Base-by-base conservation (phyloP, 2,797 vertebrate genomes). In the Siniperca scherzeri region DNA sequence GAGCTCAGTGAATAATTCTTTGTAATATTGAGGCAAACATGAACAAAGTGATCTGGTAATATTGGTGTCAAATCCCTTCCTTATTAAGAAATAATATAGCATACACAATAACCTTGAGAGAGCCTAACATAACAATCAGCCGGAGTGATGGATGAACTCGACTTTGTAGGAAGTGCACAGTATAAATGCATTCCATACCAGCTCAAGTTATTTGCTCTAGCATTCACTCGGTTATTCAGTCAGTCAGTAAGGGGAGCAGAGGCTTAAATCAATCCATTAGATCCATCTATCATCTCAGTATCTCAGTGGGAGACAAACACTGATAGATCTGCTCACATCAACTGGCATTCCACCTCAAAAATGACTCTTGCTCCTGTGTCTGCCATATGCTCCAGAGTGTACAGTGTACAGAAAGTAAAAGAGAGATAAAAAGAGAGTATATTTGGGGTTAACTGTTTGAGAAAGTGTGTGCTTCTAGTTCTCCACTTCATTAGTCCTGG, bases 231-330 rank as follows among this genome's bases (percentile, higher is more conserved):
- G 85, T 88, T 87, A 92, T 85, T 87, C 89, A 91, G 89, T 89
- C 88, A 89, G 87, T 89, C 91, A 83, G 88, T 70, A 70, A 88
- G 82, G 81, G 83, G 85, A 88, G 88, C 71, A 5, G 65, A 74
- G 87, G 83, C 90, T 91, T 93, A 92, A 94, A 94, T 94, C 89
- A 93, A 92, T 91, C 91, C 92, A 94, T 95, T 92, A 94, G 86
- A 92, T 87, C 84, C 93, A 94, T 95, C 93, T 92, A 88, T 95
- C 94, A 95, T 94, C 86, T 90, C 85, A 27, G 86, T 94, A 94
- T 95, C 94, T 92, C 89, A 78, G 91, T 62, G 74, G 91, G 91
- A 93, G 94, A 93, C 89, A 89, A 89, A 91, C 92, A 71, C 87
- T 95, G 94, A 95, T 95, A 92, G 90, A 94, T 94, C 83, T 85